Evolutionary conservation across 2,113 vertebrate genomes (phyloP).

Genomic region (Neolamprologus brichardi): DNA sequence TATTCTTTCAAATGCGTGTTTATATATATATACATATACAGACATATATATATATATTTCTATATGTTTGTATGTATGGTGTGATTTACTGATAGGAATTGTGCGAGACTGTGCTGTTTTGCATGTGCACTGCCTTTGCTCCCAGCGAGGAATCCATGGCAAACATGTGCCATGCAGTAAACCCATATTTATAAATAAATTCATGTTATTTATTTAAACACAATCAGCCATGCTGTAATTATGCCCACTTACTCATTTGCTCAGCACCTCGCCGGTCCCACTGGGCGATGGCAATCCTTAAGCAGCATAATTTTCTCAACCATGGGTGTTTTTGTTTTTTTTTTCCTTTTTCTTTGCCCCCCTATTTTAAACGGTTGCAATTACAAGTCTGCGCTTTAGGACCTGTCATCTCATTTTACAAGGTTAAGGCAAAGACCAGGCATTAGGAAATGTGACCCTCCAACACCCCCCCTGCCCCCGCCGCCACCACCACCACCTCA

Average conservation of each 20-base stretch:
- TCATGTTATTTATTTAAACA: constrained; percentile 54
- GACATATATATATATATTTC: background rate
- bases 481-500: background rate
- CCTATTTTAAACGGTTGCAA: constrained; percentile 64
- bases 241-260: constrained; percentile 61
- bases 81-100: background rate
- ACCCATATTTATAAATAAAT: constrained; percentile 59
- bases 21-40: background rate
- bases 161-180: constrained; percentile 6
- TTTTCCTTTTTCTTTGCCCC: background rate
- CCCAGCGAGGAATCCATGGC: background rate
- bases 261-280: constrained; percentile 52
- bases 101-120: background rate
- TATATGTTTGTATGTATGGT: background rate
- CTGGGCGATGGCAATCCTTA: constrained; percentile 44
- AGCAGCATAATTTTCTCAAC: constrained; percentile 53
- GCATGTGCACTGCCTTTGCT: constrained; percentile 20
- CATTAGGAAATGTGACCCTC: constrained; percentile 58
- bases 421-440: constrained; percentile 65
- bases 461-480: background rate
- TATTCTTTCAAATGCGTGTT: background rate
- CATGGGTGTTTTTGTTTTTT: background rate
- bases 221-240: constrained; percentile 57
- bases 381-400: constrained; percentile 64
- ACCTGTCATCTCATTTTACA: constrained; percentile 68